Base-by-base conservation (phyloP, 1,140 invertebrate species). In the Neotoxoptera formosana region DNA sequence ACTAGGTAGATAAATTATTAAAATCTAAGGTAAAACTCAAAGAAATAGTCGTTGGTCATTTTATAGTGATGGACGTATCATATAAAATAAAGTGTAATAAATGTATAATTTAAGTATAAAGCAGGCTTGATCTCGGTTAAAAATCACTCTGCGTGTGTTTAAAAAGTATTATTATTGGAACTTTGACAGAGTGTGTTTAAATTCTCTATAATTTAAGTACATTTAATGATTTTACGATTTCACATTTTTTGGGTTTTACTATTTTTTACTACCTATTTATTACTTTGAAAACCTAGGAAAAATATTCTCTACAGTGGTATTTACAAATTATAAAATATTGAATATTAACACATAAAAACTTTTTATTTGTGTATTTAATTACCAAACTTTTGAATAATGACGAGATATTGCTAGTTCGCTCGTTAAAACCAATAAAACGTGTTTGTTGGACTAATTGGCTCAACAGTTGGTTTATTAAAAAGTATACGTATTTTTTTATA, bases 381-480 rank as follows among this genome's bases (percentile, higher is more conserved):
- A 88, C 8, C 48, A 51, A 88, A 34, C 83, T 84, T 41, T 45
- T 84, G 23, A 41, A 88, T 88, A 48, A 53, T 53, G 45, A 48
- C 30, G 17, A 48, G n/a, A 8, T 48, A 87, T 51, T 87, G 87
- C 4, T 34, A 53, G n/a, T 53, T 53, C 7, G 17, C n/a, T 88
- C 34, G 34, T 21, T 89, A 25, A 53, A 89, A 36, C 48, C 34
- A 56, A 89, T 56, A 56, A 89, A 56, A 89, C 88, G 51, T 21
- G 48, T 89, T 56, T 53, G 34, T 23, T 88, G 2, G 56, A 89
- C 88, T 89, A 89, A 53, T 89, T 89, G 48, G 47, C 34, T 89
- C 88, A 89, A 89, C 88, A 89, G 88, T 56, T 89, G 88, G 88
- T 89, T 89, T 89, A 89, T 89, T 36, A 14, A 25, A 89, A 89